Conservation (phyloP, 2,888 invertebrate species). For the Drosophila seclusa region DNA sequence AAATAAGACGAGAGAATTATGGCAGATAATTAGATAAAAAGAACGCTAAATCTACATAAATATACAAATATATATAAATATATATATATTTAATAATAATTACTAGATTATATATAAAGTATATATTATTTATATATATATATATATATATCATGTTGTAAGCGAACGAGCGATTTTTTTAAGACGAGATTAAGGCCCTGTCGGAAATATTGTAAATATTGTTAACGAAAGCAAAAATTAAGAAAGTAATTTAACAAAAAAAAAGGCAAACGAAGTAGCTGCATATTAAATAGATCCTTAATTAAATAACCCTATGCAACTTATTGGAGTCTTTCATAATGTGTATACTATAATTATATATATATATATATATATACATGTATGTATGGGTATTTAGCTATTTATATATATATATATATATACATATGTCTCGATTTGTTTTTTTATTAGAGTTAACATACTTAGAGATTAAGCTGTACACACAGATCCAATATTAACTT, state of each 20-base stretch:
- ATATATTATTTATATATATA: slow-evolving; percentile 50
- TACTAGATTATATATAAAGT: slow-evolving; percentile 32
- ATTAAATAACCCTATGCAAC: slow-evolving; percentile 42
- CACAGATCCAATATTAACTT: slow-evolving; percentile 21
- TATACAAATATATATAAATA: slow-evolving; percentile 13
- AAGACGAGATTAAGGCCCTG: slow-evolving; percentile 54
- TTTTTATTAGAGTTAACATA: slow-evolving; percentile 32
- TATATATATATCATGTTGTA: slow-evolving; percentile 70
- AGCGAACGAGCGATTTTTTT: slow-evolving; percentile 61
- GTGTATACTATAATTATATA: slow-evolving; percentile 17
- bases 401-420: slow-evolving; percentile 18
- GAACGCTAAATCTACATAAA: slow-evolving; percentile 44
- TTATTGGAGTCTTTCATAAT: slow-evolving; percentile 39
- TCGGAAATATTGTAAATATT: slow-evolving; percentile 69
- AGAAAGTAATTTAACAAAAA: slow-evolving; percentile 7
- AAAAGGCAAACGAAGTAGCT: slow-evolving; percentile 41
- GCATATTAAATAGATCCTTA: slow-evolving; percentile 61
- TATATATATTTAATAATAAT: slow-evolving; percentile 23
- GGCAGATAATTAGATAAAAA: slow-evolving; percentile 24
- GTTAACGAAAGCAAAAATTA: slow-evolving; percentile 57
- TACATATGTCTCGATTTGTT: slow-evolving; percentile 36
- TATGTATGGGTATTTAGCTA: slow-evolving; percentile 40
- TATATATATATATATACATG: slow-evolving; percentile 16
- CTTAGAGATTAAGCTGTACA: slow-evolving; percentile 34
- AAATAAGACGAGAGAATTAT: slow-evolving; percentile 18